Conservation (phyloP, 2,113 vertebrate species). For the Neolamprologus longior region DNA sequence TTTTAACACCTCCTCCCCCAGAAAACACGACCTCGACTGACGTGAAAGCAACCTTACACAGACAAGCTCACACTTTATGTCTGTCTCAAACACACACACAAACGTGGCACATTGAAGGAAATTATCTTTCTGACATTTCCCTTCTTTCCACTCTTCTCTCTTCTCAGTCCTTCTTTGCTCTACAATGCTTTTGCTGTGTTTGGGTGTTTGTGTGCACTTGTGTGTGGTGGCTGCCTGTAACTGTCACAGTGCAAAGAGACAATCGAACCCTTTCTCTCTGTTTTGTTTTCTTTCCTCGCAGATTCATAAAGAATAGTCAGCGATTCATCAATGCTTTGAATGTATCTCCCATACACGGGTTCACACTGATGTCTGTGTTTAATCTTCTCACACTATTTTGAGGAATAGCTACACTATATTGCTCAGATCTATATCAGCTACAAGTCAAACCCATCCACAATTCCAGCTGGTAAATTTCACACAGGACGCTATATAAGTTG, state of each 20-base stretch:
- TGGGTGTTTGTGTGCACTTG: background rate
- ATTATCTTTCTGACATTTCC: background rate
- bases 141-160: background rate
- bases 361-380: background rate
- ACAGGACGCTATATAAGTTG: background rate
- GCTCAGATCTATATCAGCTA: background rate
- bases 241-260: background rate
- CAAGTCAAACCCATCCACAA: background rate
- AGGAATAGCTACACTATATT: background rate
- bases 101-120: background rate
- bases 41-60: background rate
- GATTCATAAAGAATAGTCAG: background rate
- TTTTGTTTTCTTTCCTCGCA: background rate
- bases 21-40: background rate
- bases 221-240: constrained; percentile 59
- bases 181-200: background rate
- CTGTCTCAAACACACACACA: background rate
- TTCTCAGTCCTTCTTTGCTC: background rate
- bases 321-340: background rate
- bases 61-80: background rate
- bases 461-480: background rate
- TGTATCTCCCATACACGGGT: background rate
- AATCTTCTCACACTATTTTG: background rate
- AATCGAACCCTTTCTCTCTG: background rate
- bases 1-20: background rate